Evolutionary conservation across 2,888 invertebrate species (phyloP).

Genomic region (Deroplatys truncata): DNA sequence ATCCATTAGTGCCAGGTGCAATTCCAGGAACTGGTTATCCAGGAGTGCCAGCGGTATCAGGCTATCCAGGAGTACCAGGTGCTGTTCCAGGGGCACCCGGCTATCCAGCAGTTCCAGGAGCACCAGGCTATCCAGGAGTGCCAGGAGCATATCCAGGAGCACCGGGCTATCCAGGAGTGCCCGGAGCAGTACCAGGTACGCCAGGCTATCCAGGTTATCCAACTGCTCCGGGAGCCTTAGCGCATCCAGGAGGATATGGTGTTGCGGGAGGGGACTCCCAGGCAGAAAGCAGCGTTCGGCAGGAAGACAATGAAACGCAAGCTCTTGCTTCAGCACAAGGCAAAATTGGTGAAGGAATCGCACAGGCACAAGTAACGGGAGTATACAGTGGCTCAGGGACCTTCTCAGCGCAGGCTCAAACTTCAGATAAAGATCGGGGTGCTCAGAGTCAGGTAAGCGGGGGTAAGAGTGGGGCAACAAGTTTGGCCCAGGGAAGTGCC

Average conservation of each 20-base stretch:
- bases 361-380: slow-evolving; percentile 79
- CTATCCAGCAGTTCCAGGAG: neutral
- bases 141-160: slow-evolving; percentile 17
- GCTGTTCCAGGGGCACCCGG: slow-evolving; percentile 15
- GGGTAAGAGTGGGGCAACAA: slow-evolving; percentile 68
- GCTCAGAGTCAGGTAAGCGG: slow-evolving; percentile 64
- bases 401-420: slow-evolving; percentile 79
- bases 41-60: neutral
- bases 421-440: slow-evolving; percentile 67
- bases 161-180: slow-evolving; percentile 5
- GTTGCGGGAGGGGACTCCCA: slow-evolving; percentile 58
- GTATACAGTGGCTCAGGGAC: slow-evolving; percentile 72
- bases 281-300: slow-evolving; percentile 62
- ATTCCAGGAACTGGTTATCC: too few species aligned
- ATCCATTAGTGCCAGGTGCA: neutral
- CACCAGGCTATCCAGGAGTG: slow-evolving; percentile 1
- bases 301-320: slow-evolving; percentile 58
- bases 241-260: neutral
- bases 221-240: neutral
- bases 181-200: neutral
- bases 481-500: slow-evolving; percentile 70
- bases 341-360: slow-evolving; percentile 66
- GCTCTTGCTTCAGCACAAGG: slow-evolving; percentile 76
- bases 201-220: neutral
- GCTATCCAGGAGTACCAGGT: slow-evolving; percentile 7